Conservation (phyloP, 2,113 vertebrate genomes). For the Lagenorhynchus albirostris region DNA sequence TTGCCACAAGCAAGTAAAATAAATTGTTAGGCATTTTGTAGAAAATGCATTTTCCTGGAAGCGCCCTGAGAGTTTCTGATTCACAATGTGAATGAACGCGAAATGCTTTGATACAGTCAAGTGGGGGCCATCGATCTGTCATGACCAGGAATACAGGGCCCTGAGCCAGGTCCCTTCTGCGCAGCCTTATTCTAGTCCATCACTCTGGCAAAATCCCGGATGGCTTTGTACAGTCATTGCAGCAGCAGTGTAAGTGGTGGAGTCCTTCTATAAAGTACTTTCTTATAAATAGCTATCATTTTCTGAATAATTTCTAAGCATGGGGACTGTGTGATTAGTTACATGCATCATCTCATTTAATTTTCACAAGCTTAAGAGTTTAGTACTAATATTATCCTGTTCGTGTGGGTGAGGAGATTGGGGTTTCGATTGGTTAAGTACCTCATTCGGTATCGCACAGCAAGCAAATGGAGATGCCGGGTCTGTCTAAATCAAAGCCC, state of each 20-base stretch:
- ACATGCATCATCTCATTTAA: background rate
- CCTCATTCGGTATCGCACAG: rapidly evolving
- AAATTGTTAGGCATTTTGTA: background rate
- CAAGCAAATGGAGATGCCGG: rapidly evolving
- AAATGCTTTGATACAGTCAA: too few relatives aligned
- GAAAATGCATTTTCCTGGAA: background rate
- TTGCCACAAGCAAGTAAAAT: background rate
- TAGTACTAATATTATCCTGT: background rate
- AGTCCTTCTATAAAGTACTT: rapidly evolving
- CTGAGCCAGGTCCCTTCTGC: rapidly evolving
- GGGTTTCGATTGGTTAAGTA: background rate
- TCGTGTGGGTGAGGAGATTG: background rate
- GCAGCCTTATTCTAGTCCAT: rapidly evolving
- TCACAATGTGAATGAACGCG: background rate
- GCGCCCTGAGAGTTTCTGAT: background rate
- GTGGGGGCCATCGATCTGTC: rapidly evolving
- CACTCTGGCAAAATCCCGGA: rapidly evolving
- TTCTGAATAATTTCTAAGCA: background rate
- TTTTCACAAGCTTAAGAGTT: background rate
- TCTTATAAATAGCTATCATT: background rate
- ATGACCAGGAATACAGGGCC: too few relatives aligned
- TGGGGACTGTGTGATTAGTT: background rate
- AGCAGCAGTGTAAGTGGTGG: rapidly evolving
- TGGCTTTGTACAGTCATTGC: rapidly evolving
- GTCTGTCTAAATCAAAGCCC: background rate